Base-by-base conservation (phyloP, 2,888 invertebrate genomes). In the Hartigia nigra region DNA sequence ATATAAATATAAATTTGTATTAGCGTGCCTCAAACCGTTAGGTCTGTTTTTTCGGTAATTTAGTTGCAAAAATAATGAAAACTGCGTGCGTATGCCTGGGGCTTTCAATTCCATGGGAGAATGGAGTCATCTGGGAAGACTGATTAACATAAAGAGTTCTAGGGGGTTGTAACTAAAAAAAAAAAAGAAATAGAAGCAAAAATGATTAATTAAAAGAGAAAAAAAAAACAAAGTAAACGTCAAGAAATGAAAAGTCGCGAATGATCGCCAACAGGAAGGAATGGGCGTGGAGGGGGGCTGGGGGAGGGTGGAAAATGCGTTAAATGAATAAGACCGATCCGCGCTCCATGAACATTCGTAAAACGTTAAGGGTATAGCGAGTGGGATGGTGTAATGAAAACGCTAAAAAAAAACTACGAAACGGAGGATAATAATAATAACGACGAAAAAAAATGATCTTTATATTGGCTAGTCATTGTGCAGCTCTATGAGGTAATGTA, bases 381-480 rank as follows among this genome's bases (percentile, higher is more conserved):
- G 55, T 55, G 55, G 55, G 55, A 9, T 55, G 55, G 55, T 55
- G 55, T 55, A 55, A 76, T 70, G 75, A 78, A 78, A 76, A 78
- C 32, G 74, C 37, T 32, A 72, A 32, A 72, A 70, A 31, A 31
- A 31, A 32, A n/a, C n/a, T 72, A 32, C 14, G 32, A 34, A 72
- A 72, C 31, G 31, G 55, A 55, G 14, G 23, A 55, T 70, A 79
- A 78, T 78, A 74, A 35, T 74, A 37, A 31, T 69, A 72, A 31
- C 37, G 74, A 70, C 74, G 79, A 70, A 79, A 84, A 85, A 85
- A 86, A 86, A 87, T 86, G 88, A 88, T 90, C 89, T 90, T 90
- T 85, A 87, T 87, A 89, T 88, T 86, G 88, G 90, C 91, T 91
- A 90, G 91, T 89, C 90, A 91, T 87, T 90, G 88, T 86, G 88